phyloP scores from a whole-genome alignment of 2,888 invertebrate genomes.

The Sarcophaga caerulescens region DNA sequence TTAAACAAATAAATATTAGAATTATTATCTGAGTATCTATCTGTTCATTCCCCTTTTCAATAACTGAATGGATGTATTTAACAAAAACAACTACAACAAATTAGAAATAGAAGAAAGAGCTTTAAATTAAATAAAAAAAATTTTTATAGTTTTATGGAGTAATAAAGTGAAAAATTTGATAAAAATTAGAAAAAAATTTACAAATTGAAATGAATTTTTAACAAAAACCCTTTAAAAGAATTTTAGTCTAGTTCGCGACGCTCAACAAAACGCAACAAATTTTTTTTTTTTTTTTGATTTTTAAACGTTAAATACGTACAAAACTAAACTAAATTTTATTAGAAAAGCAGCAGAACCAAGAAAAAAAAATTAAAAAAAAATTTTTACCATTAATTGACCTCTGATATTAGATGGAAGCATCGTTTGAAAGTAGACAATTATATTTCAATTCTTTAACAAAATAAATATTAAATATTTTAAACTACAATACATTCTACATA shows the following conservation, averaged over 20 bases:
- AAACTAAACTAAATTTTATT: not conserved
- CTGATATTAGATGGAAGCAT: constrained; percentile 22
- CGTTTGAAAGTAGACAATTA: constrained; percentile 9
- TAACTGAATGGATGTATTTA: not conserved
- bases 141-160: not conserved
- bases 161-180: constrained; percentile 27
- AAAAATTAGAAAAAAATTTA: constrained; percentile 25
- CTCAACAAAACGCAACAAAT: constrained; percentile 21
- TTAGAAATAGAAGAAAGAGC: not conserved
- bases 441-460: not conserved
- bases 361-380: constrained; percentile 35
- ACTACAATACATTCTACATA: not conserved
- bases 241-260: constrained; percentile 27
- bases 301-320: not conserved
- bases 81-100: not conserved
- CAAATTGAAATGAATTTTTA: constrained; percentile 1
- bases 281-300: not conserved
- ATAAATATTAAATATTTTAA: not conserved
- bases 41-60: not conserved
- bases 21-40: not conserved
- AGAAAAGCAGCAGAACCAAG: not conserved
- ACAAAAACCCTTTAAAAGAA: not conserved
- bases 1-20: not conserved
- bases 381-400: constrained; percentile 46
- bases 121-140: constrained; percentile 12